Conservation (phyloP, 2,888 invertebrate genomes). For the Drosophila tanythrix region DNA sequence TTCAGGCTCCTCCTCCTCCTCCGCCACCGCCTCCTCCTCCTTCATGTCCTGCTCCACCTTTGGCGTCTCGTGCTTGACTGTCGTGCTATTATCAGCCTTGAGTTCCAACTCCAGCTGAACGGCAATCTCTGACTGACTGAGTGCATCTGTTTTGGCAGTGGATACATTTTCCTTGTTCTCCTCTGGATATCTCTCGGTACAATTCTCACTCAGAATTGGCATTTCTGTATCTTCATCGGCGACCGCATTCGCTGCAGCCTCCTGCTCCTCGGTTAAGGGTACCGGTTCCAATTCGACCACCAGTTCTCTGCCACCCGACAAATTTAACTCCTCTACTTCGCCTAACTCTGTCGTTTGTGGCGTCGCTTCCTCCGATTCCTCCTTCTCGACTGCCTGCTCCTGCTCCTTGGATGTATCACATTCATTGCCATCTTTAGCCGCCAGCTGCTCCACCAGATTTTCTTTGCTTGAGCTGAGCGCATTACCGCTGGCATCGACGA, state of each 20-base stretch:
- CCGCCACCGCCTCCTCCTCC: neutral
- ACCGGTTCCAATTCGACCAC: constrained; percentile 24
- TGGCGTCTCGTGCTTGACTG: constrained; percentile 12
- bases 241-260: constrained; percentile 32
- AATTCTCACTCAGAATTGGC: constrained; percentile 22
- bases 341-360: constrained; percentile 2
- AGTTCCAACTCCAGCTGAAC: constrained; percentile 51
- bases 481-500: constrained; percentile 64
- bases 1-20: neutral
- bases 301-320: constrained; percentile 40
- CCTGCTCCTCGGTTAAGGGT: constrained; percentile 45
- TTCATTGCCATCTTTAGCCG: constrained; percentile 8
- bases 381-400: neutral
- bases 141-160: constrained; percentile 40
- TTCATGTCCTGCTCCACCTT: constrained; percentile 1
- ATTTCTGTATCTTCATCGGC: constrained; percentile 33
- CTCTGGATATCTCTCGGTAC: constrained; percentile 44
- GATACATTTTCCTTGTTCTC: constrained; percentile 68
- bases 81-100: neutral
- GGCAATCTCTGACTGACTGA: constrained; percentile 16
- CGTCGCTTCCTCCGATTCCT: neutral
- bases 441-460: constrained; percentile 5
- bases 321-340: constrained; percentile 6
- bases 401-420: constrained; percentile 30
- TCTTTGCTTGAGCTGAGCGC: constrained; percentile 58